Evolutionary conservation across 2,797 vertebrate species (phyloP).

Genomic region (Sandelia bainsii): DNA sequence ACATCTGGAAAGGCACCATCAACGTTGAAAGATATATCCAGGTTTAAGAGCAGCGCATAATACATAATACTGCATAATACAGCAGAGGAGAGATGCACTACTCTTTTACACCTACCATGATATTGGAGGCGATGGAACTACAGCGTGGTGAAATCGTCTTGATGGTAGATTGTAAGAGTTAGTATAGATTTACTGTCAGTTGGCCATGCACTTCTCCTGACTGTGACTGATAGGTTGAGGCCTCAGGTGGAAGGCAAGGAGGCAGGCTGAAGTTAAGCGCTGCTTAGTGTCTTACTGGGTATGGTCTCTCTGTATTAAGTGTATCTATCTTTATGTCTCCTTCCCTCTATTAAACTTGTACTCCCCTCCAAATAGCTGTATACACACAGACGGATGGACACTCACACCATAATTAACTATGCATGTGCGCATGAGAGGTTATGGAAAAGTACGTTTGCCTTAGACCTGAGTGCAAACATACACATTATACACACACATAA

Average conservation of each 20-base stretch:
- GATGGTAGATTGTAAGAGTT: constrained; percentile 84
- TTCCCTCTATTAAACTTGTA: not conserved
- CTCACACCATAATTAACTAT: not conserved
- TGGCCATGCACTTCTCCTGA: constrained; percentile 72
- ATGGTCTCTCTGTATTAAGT: constrained; percentile 12
- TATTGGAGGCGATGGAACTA: constrained; percentile 79
- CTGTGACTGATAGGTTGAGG: constrained; percentile 79
- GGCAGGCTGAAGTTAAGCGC: constrained; percentile 86
- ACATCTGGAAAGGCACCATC: too few relatives aligned
- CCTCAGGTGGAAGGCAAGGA: constrained; percentile 77
- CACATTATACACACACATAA: constrained; percentile 27
- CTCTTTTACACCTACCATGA: constrained; percentile 79
- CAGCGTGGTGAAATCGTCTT: constrained; percentile 79
- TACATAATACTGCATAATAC: constrained; percentile 62
- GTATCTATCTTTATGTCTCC: constrained; percentile 3
- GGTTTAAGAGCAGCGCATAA: too few relatives aligned
- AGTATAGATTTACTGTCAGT: constrained; percentile 90
- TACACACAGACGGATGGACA: constrained; percentile 30
- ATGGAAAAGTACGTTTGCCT: constrained; percentile 26
- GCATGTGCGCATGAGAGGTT: constrained; percentile 40
- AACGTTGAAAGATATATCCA: too few relatives aligned
- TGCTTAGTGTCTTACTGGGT: constrained; percentile 78
- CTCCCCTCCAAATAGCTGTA: not conserved
- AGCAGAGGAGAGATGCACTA: constrained; percentile 67
- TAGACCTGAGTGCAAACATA: constrained; percentile 22